Evolutionary conservation across 2,113 vertebrate genomes (phyloP).

Genomic region (Lasiurus borealis): DNA sequence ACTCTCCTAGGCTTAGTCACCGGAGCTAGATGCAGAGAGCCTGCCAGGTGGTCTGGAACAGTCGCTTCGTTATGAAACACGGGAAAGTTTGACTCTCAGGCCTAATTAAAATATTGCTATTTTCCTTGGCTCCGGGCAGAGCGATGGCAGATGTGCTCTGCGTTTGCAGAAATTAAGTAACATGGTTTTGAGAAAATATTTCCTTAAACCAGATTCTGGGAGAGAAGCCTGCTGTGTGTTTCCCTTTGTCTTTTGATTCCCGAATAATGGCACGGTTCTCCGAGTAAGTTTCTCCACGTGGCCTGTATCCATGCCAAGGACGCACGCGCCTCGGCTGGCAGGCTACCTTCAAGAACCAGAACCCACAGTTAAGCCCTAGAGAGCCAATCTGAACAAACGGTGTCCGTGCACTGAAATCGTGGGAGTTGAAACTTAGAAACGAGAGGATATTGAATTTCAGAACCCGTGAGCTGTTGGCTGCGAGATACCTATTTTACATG

Average conservation of each 20-base stretch:
- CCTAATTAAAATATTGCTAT: conserved; percentile 14
- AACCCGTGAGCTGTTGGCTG: neutral
- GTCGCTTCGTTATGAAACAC: neutral
- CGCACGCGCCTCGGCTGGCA: neutral
- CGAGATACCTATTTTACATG: neutral
- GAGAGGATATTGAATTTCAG: neutral
- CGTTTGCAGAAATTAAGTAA: conserved; percentile 37
- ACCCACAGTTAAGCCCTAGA: neutral
- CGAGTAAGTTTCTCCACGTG: neutral
- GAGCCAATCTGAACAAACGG: neutral
- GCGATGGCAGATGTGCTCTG: neutral
- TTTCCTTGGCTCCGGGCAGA: neutral
- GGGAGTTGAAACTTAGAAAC: neutral
- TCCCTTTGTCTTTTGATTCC: conserved; percentile 17
- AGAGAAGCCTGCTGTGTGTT: neutral
- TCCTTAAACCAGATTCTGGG: conserved; percentile 14
- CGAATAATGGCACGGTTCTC: neutral
- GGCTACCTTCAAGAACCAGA: neutral
- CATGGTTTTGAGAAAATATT: conserved; percentile 2
- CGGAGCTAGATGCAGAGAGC: neutral
- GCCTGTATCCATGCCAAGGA: neutral
- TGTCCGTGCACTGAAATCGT: neutral
- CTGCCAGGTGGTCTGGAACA: neutral
- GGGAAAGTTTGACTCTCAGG: neutral
- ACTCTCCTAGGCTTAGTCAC: accelerated